Conservation (phyloP, 2,113 vertebrate species). For the Rhadina sibilatrix region DNA sequence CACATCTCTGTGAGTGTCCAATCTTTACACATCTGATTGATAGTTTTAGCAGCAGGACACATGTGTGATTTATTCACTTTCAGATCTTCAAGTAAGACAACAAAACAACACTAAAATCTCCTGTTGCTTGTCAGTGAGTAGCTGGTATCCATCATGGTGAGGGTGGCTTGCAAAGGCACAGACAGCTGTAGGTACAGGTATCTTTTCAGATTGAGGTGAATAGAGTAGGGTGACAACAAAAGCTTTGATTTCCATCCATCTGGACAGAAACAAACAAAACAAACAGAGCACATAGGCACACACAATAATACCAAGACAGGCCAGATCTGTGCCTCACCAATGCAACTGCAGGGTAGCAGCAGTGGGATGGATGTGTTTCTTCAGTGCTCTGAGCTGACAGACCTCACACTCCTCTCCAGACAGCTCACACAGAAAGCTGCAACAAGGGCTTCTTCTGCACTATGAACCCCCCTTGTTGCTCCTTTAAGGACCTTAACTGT, state of each 20-base stretch:
- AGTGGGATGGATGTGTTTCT: neutral
- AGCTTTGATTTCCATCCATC: neutral
- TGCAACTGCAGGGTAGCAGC: rapidly evolving
- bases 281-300: neutral
- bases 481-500: neutral
- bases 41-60: neutral
- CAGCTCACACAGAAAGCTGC: neutral
- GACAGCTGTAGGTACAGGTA: neutral
- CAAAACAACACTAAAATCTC: neutral
- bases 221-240: neutral
- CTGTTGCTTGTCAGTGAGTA: neutral
- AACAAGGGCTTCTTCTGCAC: neutral
- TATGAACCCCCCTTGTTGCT: neutral
- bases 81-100: neutral
- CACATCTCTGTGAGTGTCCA: neutral
- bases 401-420: neutral
- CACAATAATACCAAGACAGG: neutral
- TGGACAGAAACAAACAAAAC: neutral
- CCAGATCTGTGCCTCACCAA: neutral
- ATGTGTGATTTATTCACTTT: neutral
- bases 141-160: neutral
- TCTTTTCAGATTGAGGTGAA: neutral
- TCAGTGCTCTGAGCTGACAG: rapidly evolving
- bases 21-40: neutral
- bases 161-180: neutral